phyloP scores from a whole-genome alignment of 1,140 invertebrate species.

The Bathynomus jamesi region DNA sequence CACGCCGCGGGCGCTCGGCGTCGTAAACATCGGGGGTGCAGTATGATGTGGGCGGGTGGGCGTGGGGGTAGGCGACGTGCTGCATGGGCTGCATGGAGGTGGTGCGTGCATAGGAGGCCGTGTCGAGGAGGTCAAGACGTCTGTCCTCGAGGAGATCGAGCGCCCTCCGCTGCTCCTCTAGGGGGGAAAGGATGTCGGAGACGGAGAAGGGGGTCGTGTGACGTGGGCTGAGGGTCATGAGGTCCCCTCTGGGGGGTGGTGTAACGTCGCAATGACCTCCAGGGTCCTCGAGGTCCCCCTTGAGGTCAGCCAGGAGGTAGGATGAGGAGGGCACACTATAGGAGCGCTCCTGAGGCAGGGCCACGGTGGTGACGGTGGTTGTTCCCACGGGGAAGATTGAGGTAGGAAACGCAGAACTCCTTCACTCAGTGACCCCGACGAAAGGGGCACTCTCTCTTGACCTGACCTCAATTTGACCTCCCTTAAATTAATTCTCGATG shows the following conservation, averaged over 20 bases:
- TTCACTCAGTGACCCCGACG: not conserved
- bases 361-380: not conserved
- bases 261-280: conserved; percentile 10
- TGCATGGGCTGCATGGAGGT: conserved; percentile 40
- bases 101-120: conserved; percentile 24
- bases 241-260: conserved; percentile 33
- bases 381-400: not conserved
- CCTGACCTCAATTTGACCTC: not conserved
- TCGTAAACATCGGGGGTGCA: conserved; percentile 61
- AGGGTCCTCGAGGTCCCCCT: conserved; percentile 29
- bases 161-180: conserved; percentile 63
- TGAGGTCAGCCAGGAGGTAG: conserved; percentile 13
- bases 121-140: conserved; percentile 22
- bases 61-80: conserved; percentile 44
- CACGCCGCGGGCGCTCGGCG: conserved; percentile 57
- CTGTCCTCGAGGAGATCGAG: conserved; percentile 32
- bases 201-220: conserved; percentile 93
- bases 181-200: conserved; percentile 85
- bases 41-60: conserved; percentile 49
- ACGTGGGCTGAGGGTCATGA: conserved; percentile 47
- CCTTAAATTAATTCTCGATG: not conserved
- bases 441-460: not conserved
- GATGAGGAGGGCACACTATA: not conserved
- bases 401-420: too few relatives aligned
- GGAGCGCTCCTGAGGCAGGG: not conserved